Conservation (phyloP, 2,113 vertebrate species). For the Lasiurus cinereus region DNA sequence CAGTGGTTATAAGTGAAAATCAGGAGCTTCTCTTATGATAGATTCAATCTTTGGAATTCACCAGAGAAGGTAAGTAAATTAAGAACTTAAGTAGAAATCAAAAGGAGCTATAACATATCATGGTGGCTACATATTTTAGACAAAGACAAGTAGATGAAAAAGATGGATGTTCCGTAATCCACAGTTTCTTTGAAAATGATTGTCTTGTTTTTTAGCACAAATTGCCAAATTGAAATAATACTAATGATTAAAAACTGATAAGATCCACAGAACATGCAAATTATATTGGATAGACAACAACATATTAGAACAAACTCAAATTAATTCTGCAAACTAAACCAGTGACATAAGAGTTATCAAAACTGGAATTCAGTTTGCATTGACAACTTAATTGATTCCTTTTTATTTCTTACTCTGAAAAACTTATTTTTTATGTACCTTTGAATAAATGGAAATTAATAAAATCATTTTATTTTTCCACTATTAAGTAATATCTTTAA, state of each 20-base stretch:
- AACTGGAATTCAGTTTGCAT: slow-evolving; percentile 16
- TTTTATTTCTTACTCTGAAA: background rate
- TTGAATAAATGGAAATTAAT: background rate
- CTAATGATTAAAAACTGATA: background rate
- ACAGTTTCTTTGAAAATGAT: slow-evolving; percentile 45
- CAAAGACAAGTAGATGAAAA: background rate
- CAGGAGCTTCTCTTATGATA: background rate
- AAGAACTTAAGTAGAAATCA: slow-evolving; percentile 28
- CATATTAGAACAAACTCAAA: background rate
- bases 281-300: background rate
- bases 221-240: background rate
- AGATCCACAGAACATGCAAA: background rate
- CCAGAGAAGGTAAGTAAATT: slow-evolving; percentile 5
- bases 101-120: slow-evolving; percentile 34
- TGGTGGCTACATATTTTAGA: slow-evolving; percentile 19
- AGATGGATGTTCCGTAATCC: background rate
- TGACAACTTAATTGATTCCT: background rate
- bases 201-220: background rate
- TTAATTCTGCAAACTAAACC: slow-evolving; percentile 48
- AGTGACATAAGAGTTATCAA: background rate
- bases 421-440: background rate
- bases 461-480: background rate
- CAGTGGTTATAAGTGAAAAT: background rate
- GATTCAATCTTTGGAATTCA: background rate
- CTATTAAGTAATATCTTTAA: background rate